A percentile compares a stretch with the other conserved stretches of the same genome.
Evolutionary conservation across 2,113 vertebrate genomes (phyloP).

Genomic region (Hiodon tergisus): DNA sequence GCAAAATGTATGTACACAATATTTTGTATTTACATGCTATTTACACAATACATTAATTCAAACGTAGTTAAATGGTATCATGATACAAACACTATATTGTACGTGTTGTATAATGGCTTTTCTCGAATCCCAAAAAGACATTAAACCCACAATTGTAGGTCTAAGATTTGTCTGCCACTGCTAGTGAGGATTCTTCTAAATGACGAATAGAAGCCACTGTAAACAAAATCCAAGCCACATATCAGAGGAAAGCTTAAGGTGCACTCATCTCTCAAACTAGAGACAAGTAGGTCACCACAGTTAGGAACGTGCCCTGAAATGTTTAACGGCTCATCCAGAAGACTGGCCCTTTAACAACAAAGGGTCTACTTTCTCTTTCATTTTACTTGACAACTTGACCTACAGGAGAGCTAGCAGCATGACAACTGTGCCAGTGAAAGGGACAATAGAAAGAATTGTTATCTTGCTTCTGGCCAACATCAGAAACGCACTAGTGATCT

Average conservation of each 20-base stretch:
- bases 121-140: no score
- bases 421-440: not conserved
- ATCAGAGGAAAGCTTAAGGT: no score
- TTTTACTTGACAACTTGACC: not conserved
- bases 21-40: not conserved
- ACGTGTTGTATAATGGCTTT: not conserved
- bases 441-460: not conserved
- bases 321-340: not conserved
- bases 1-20: not conserved
- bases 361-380: no score
- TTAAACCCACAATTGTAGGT: no score
- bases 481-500: not conserved
- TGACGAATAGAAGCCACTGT: no score
- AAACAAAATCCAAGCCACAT: no score
- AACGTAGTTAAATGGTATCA: constrained; percentile 13
- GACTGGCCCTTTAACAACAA: not conserved
- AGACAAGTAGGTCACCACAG: not conserved
- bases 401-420: not conserved
- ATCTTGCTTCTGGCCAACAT: not conserved
- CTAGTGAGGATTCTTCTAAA: no score
- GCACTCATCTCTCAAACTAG: no score
- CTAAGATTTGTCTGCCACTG: no score
- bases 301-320: not conserved
- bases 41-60: constrained; percentile 26
- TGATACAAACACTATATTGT: no score